Percentiles rank a stretch among this genome's conserved stretches.
These are phyloP conservation scores for Cyanoramphus novaezelandiae DNA, from an alignment of 2,113 vertebrate genomes.

Conservation along the genomic window DNA sequence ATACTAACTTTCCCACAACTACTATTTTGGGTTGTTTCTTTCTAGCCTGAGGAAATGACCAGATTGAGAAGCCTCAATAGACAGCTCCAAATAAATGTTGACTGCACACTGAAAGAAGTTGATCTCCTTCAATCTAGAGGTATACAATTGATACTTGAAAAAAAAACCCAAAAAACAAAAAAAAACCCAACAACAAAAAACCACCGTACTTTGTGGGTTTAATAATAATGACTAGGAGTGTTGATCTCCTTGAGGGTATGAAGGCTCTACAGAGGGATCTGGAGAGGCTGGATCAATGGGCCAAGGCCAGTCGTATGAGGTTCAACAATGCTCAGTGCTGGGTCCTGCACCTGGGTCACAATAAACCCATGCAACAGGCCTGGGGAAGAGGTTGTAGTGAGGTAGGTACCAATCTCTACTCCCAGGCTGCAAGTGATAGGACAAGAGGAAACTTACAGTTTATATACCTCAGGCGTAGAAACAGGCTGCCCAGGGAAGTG, in stretches of 20 bases:
- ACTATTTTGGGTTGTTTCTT: slow-evolving; percentile 70
- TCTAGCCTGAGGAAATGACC: slow-evolving; percentile 98
- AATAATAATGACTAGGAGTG: rapidly evolving
- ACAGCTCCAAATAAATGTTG: slow-evolving; percentile 98
- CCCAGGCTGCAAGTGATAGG: neutral
- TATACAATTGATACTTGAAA: slow-evolving; percentile 65
- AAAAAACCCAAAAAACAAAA: neutral
- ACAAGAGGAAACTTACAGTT: neutral
- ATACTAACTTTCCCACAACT: slow-evolving; percentile 66
- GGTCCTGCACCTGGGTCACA: neutral
- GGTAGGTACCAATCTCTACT: neutral
- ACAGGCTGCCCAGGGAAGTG: neutral
- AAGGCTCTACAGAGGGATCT: neutral
- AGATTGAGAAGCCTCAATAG: slow-evolving; percentile 92
- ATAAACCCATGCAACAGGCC: neutral
- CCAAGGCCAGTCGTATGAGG: rapidly evolving
- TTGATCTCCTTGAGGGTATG: neutral
- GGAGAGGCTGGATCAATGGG: rapidly evolving
- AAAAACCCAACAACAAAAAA: neutral
- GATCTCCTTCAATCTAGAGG: slow-evolving; percentile 96
- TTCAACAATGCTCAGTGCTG: rapidly evolving
- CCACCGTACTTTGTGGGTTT: neutral
- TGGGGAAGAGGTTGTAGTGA: rapidly evolving
- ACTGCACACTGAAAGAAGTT: slow-evolving; percentile 97
- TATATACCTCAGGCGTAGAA: neutral